Base-by-base conservation (phyloP, 2,888 invertebrate genomes). In the Leucoptera coffeella region DNA sequence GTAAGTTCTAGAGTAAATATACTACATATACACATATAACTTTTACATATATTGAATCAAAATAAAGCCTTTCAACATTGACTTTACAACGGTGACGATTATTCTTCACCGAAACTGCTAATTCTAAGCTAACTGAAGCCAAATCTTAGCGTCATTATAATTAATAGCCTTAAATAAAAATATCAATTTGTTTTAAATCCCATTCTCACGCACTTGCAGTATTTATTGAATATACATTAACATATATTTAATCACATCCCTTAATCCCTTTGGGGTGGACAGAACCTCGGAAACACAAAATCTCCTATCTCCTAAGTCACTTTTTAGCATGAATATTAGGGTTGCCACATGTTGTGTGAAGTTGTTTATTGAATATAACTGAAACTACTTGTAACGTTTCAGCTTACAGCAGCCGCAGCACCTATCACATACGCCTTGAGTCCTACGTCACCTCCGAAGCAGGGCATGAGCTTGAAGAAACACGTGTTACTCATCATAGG, bases 341-440 rank as follows among this genome's bases (percentile, higher is more conserved):
- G n/a, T n/a, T n/a, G n/a, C n/a, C n/a, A n/a, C n/a, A n/a, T n/a
- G n/a, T n/a, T n/a, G n/a, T n/a, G n/a, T n/a, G n/a, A n/a, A n/a
- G n/a, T n/a, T n/a, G n/a, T n/a, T n/a, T n/a, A n/a, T n/a, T n/a
- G n/a, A n/a, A n/a, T n/a, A n/a, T n/a, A n/a, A n/a, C n/a, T n/a
- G n/a, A n/a, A n/a, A n/a, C n/a, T n/a, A n/a, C n/a, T n/a, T n/a
- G n/a, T n/a, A n/a, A n/a, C n/a, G n/a, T 50, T 50, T 24, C 47
- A 69, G 69, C 40, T 69, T 20, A 62, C 67, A 37, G 59, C 62
- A 27, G 56, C 69, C 4, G 67, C 59, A n/a, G 56, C 69, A 4
- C 69, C 69, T 3, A 58, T 69, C 31, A 55, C 64, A 1, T 69
- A 69, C 29, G 54, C 62, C 1, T 69, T 67, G 29, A 56, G 53